These are phyloP conservation scores for Orientallactaga bullata DNA, from an alignment of 2,113 vertebrate species.

Conservation along the genomic window DNA sequence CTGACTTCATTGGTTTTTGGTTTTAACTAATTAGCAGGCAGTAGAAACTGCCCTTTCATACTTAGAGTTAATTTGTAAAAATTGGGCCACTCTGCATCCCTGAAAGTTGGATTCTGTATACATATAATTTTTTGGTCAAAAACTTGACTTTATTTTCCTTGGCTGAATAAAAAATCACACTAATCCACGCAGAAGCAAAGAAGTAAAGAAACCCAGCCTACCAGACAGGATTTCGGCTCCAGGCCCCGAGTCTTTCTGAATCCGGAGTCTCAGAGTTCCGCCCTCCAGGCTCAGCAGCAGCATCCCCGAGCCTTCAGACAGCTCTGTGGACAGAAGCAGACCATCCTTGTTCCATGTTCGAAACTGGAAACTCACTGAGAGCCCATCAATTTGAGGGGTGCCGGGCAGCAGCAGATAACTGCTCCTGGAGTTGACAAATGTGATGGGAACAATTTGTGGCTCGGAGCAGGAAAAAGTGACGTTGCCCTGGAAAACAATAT, in stretches of 20 bases:
- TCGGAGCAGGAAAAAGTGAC: constrained; percentile 97
- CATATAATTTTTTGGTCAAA: not conserved
- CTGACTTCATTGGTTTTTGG: not conserved
- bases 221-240: constrained; percentile 90
- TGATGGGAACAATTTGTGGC: constrained; percentile 93
- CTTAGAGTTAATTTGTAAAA: not conserved
- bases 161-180: not conserved
- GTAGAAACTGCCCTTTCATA: not conserved
- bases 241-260: constrained; percentile 87
- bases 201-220: constrained; percentile 66
- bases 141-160: not conserved
- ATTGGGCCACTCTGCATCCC: rapidly evolving
- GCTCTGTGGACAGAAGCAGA: constrained; percentile 90
- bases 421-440: constrained; percentile 91
- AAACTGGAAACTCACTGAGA: constrained; percentile 96
- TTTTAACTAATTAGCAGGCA: not conserved
- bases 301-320: constrained; percentile 89
- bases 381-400: constrained; percentile 88
- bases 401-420: constrained; percentile 94
- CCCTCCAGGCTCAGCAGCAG: constrained; percentile 90
- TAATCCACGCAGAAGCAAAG: too few relatives aligned
- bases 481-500: constrained; percentile 92
- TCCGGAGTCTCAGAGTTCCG: constrained; percentile 88
- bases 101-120: too few relatives aligned
- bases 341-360: constrained; percentile 96